Base-by-base conservation (phyloP, 2,113 vertebrate species). In the Sialia sialis region DNA sequence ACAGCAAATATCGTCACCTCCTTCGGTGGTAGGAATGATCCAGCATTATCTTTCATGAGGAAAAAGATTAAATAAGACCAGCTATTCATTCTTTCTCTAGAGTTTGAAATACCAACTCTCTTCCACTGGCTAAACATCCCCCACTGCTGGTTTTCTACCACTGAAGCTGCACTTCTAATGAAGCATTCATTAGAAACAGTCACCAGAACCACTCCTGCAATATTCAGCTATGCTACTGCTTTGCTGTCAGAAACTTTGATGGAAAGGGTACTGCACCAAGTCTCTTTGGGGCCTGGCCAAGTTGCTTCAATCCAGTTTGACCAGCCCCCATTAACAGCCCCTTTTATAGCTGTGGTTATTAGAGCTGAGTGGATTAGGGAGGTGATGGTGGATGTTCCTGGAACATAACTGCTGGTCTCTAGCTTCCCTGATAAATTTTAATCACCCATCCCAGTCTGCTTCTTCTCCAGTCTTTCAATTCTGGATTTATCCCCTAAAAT, bases 401-500 rank as follows among this genome's bases (percentile, higher is more conserved):
- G 55, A 56, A 68, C 51, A 10, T 32, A 74, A 62, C 49, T 62
- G 68, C 52, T 67, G 51, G 13, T 66, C 46, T 54, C 46, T 8
- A 36, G 44, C 36, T 55, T 69, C 62, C 51, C 59, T 23, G 44
- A 48, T 48, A 66, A 64, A 90, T 89, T 85, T 51, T 64, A 55
- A 80, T 74, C 68, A 52, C 17, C 17, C 30, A 55, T 51, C 29
- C 29, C 51, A 67, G 6, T 22, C 10, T 4, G 5, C 36, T 69
- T 80, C 64, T 36, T 91, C 64, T 78, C 58, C 54, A 87, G 52
- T 85, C 81, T 72, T 93, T 93, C 80, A 72, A 0, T 75, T 88
- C 73, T 62, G 41, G 75, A 87, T 86, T 94, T 85, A 82, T 77
- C 70, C 41, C 23, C 54, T 73, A 68, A 83, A 85, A 95, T 94